Evolutionary conservation across 2,113 vertebrate species (phyloP).

Genomic region (Microcebus jonahi): DNA sequence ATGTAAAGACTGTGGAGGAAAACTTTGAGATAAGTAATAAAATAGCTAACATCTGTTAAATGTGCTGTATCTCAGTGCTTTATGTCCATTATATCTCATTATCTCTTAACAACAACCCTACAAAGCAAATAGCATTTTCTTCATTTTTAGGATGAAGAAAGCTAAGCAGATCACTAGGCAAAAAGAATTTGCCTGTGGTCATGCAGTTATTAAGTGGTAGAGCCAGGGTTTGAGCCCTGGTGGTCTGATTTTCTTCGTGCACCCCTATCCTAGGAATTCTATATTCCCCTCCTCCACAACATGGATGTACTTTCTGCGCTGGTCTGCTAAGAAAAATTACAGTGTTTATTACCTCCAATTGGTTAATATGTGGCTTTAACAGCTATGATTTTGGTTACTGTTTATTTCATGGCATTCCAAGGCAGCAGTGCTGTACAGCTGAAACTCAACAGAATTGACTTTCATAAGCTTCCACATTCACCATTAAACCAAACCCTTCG

Average conservation of each 20-base stretch:
- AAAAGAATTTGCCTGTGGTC: neutral
- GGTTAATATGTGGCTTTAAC: neutral
- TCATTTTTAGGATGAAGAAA: slow-evolving; percentile 40
- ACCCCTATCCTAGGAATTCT: neutral
- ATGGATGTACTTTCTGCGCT: neutral
- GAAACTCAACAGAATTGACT: neutral
- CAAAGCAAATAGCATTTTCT: neutral
- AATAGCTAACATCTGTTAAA: neutral
- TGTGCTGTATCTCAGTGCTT: neutral
- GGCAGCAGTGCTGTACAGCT: neutral
- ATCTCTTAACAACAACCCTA: neutral
- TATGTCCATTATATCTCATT: neutral
- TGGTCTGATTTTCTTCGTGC: neutral
- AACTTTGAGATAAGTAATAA: neutral
- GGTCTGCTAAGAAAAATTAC: neutral
- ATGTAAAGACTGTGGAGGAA: neutral
- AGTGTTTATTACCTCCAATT: neutral
- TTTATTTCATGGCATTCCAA: neutral
- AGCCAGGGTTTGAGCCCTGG: neutral
- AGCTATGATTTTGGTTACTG: neutral
- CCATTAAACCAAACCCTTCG: neutral
- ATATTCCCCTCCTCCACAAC: neutral
- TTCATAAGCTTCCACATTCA: neutral
- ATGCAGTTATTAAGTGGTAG: neutral
- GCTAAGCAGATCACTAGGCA: neutral